A percentile compares a stretch with the other conserved stretches of the same genome.
phyloP scores from a whole-genome alignment of 92 coral and sea anemone species.

The Zoanthus solanderi region DNA sequence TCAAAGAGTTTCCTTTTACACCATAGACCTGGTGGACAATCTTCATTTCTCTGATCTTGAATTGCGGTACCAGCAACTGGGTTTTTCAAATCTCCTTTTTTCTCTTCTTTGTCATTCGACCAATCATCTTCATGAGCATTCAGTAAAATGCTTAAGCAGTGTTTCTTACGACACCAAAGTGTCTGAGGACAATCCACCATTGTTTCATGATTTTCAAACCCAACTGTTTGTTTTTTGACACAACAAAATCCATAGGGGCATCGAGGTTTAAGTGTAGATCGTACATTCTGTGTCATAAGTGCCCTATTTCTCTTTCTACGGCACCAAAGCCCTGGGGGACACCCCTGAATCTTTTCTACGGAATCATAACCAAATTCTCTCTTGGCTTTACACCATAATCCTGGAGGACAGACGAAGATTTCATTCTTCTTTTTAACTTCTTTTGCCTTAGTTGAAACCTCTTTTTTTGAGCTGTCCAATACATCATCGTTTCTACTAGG shows the following conservation, averaged over 20 bases:
- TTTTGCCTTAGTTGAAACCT: neutral
- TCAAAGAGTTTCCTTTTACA: conserved; percentile 9
- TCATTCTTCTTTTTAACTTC: neutral
- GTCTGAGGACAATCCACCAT: conserved; percentile 24
- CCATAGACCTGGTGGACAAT: conserved; percentile 39
- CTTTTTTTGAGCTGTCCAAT: neutral
- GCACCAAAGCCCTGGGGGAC: conserved; percentile 95
- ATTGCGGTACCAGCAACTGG: neutral
- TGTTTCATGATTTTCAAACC: conserved; percentile 23
- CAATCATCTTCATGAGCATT: neutral
- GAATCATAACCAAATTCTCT: conserved; percentile 20
- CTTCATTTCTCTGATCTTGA: neutral
- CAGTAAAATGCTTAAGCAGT: neutral
- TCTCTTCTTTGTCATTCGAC: neutral
- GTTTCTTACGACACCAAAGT: conserved; percentile 29
- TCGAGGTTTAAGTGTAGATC: conserved; percentile 12
- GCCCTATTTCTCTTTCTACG: conserved; percentile 52
- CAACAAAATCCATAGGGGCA: conserved; percentile 38
- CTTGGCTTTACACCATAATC: conserved; percentile 21
- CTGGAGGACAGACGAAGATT: conserved; percentile 28
- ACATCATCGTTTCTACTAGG: neutral
- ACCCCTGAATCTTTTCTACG: conserved; percentile 19
- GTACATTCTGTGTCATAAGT: neutral
- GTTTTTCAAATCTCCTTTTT: neutral
- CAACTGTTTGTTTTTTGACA: conserved; percentile 11